These are phyloP conservation scores for Sarcoramphus papa DNA, from an alignment of 2,797 vertebrate species.

Conservation along the genomic window DNA sequence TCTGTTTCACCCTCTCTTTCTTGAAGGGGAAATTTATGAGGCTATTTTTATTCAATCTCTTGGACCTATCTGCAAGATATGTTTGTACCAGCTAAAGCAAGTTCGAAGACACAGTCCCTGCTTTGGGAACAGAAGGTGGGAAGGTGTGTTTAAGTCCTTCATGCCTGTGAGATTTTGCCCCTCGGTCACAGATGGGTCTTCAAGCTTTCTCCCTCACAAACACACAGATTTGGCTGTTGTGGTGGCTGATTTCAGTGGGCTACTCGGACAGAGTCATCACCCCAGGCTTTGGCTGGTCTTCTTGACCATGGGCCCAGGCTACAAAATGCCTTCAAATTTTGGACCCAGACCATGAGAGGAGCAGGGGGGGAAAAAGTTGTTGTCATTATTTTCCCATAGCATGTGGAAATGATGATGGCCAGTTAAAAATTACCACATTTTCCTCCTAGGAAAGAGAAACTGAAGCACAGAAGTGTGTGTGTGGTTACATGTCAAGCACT, in stretches of 20 bases:
- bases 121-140: not conserved
- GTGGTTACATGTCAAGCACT: not conserved
- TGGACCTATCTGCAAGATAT: rapidly evolving
- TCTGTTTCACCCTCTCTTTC: not conserved
- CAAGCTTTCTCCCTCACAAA: not conserved
- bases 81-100: not conserved
- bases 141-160: not conserved
- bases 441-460: not conserved
- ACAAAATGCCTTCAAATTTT: not conserved
- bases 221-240: too few species aligned
- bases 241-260: not conserved
- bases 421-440: not conserved
- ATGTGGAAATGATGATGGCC: not conserved
- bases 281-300: not conserved
- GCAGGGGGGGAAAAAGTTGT: not conserved
- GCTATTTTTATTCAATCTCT: not conserved
- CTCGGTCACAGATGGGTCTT: not conserved
- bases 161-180: not conserved
- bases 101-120: not conserved
- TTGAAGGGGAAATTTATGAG: not conserved
- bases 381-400: not conserved
- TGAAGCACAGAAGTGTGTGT: not conserved
- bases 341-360: not conserved
- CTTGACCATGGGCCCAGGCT: not conserved
- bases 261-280: rapidly evolving